Base-by-base conservation (phyloP, 2,888 invertebrate species). In the Leucophora obtusa region DNA sequence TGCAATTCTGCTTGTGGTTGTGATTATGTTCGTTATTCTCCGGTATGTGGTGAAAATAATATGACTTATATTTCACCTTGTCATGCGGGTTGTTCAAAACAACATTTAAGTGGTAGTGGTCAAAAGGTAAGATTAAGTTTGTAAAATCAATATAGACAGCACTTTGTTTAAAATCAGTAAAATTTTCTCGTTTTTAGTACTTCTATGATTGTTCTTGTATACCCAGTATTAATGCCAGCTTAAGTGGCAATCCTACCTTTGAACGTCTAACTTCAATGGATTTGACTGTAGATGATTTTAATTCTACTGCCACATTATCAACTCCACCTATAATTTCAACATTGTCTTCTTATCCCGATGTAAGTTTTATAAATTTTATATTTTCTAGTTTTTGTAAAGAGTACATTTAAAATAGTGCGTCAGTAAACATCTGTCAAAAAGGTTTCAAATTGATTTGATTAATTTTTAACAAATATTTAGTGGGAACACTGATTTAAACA, bases 31-130 rank as follows among this genome's bases (percentile, higher is more conserved):
- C 93, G 93, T 82, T 95, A 94, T 86, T 93, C 94, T 63, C 95
- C 95, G 0, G 94, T 95, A 0, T 95, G 95, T 86, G 93, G 93
- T 5, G 91, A 92, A 81, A 92, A 93, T 80, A 92, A 92, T 0
- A 92, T 92, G 83, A 94, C 94, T 2, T 96, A 93, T 86, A 95
- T 95, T 84, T 95, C 95, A 0, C 94, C 96, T 6, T 96, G 96
- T 86, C 95, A 95, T 87, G 96, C 96, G 18, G 96, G 96, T 6
- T 96, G 95, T 86, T 92, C 89, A 63, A 88, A 89, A 24, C 89
- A 91, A 82, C 86, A 89, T 51, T 86, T 87, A 10, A 86, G 86
- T 0, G 33, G 85, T 4, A 91, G 91, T 82, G 92, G 91, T 38
- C 89, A 89, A 33, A 92, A 91, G 89, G 91, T 92, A 56, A 77